A percentile compares a stretch with the other conserved stretches of the same genome.
Conservation (phyloP, 2,888 invertebrate genomes). For the Ceraclea dissimilis region DNA sequence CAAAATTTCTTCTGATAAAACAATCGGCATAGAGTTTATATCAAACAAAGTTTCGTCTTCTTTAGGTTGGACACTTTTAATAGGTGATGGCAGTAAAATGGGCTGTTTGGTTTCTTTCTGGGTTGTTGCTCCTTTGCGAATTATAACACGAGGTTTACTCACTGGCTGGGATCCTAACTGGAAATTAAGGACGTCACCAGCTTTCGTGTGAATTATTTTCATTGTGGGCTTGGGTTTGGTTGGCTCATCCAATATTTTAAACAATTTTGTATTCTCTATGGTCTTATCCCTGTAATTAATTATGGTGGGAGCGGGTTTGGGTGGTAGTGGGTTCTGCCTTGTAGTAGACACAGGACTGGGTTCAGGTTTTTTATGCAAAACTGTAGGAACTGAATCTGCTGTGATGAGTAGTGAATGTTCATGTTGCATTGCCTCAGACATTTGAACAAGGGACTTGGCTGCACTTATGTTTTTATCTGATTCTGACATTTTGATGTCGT, state of each 20-base stretch:
- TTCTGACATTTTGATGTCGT: constrained; percentile 32
- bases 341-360: background rate
- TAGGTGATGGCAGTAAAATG: constrained; percentile 30
- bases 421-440: constrained; percentile 35
- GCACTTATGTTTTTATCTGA: constrained; percentile 45
- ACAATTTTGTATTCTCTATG: constrained; percentile 41
- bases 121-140: constrained; percentile 30
- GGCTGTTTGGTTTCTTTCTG: constrained; percentile 4
- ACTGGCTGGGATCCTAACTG: constrained; percentile 30
- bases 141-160: constrained; percentile 43
- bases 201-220: constrained; percentile 33
- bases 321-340: background rate
- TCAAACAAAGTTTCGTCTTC: constrained; percentile 52
- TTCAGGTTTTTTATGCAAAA: background rate
- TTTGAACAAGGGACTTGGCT: constrained; percentile 45
- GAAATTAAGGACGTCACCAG: constrained; percentile 42
- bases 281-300: constrained; percentile 4
- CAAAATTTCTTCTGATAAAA: constrained; percentile 61
- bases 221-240: constrained; percentile 31
- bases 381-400: background rate
- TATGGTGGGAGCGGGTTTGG: background rate
- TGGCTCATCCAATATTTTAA: constrained; percentile 51
- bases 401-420: background rate
- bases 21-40: constrained; percentile 71
- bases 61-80: constrained; percentile 31